These are phyloP conservation scores for Tipula vernalis DNA, from an alignment of 2,888 invertebrate genomes.

Conservation along the genomic window DNA sequence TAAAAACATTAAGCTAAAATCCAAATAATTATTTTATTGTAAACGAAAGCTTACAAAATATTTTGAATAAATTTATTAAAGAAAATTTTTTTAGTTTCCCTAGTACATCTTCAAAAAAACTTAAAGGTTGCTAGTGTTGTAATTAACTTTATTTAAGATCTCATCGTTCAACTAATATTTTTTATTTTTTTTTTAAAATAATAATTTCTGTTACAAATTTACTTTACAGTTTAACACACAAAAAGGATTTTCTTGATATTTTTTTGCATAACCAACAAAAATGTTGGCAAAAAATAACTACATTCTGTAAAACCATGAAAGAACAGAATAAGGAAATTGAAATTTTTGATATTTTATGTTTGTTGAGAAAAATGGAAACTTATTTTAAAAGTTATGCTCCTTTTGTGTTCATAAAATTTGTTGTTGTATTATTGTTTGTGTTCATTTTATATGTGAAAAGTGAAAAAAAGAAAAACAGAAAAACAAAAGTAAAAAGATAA, in stretches of 20 bases:
- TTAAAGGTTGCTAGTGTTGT: too few relatives aligned
- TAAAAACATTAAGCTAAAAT: too few relatives aligned
- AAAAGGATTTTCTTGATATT: neutral
- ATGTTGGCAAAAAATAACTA: neutral
- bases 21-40: too few relatives aligned
- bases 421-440: neutral
- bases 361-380: neutral
- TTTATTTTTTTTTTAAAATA: neutral
- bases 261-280: neutral
- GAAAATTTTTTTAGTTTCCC: too few relatives aligned
- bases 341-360: neutral
- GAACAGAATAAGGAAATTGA: neutral
- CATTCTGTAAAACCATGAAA: neutral
- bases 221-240: neutral
- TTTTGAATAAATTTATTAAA: too few relatives aligned
- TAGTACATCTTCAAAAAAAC: too few relatives aligned
- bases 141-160: too few relatives aligned
- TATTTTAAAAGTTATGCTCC: neutral
- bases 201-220: neutral
- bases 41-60: too few relatives aligned
- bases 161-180: too few relatives aligned
- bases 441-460: neutral
- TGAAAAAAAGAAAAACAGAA: neutral
- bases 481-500: neutral
- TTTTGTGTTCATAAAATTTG: neutral